A percentile compares a stretch with the other conserved stretches of the same genome.
Evolutionary conservation across 2,888 invertebrate species (phyloP).

Genomic region (Cerastoderma edule): DNA sequence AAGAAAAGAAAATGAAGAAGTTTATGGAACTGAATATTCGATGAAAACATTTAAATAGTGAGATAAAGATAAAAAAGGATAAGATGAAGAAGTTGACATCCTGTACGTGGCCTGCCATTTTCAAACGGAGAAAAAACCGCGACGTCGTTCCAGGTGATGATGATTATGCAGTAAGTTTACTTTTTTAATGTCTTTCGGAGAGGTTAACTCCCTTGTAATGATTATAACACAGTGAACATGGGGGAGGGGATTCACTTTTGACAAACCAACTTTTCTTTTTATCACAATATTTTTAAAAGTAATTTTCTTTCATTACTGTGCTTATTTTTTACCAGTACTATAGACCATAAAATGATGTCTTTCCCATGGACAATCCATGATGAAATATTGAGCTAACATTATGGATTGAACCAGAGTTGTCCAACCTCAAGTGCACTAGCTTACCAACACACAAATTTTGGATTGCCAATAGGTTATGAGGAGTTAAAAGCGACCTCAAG

Average conservation of each 20-base stretch:
- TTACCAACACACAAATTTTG: too few relatives aligned
- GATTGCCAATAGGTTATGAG: too few relatives aligned
- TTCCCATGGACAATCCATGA: too few relatives aligned
- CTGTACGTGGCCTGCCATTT: conserved; percentile 37
- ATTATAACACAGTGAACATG: background rate
- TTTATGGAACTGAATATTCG: too few relatives aligned
- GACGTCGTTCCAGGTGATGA: conserved; percentile 33
- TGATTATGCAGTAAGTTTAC: conserved; percentile 17
- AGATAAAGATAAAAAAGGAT: background rate
- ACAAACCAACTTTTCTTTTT: conserved; percentile 6
- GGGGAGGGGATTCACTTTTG: background rate
- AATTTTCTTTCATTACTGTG: background rate
- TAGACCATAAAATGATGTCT: too few relatives aligned
- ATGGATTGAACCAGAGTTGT: too few relatives aligned
- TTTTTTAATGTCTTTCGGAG: background rate
- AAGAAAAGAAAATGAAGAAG: too few relatives aligned
- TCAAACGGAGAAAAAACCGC: conserved; percentile 19
- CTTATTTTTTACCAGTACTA: too few relatives aligned
- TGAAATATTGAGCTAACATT: too few relatives aligned
- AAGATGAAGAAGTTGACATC: conserved; percentile 40
- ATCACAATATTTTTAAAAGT: background rate
- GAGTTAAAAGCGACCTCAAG: too few relatives aligned
- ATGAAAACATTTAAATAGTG: background rate
- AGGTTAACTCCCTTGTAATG: conserved; percentile 9
- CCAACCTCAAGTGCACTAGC: too few relatives aligned